Evolutionary conservation across 2,888 invertebrate genomes (phyloP).

Genomic region (Nudaria mundana): DNA sequence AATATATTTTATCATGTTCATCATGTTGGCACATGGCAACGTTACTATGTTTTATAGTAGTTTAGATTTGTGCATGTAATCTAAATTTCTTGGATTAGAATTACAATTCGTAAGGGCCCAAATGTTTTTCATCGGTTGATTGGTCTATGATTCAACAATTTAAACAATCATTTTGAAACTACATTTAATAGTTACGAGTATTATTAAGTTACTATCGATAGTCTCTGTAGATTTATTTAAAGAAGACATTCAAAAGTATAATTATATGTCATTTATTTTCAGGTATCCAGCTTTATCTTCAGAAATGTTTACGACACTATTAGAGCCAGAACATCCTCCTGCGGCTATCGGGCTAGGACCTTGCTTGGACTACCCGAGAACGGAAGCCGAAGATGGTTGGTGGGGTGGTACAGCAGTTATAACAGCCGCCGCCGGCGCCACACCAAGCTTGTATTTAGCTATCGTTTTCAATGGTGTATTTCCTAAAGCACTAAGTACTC

Average conservation of each 20-base stretch:
- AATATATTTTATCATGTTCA: too few species aligned
- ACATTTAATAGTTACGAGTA: too few species aligned
- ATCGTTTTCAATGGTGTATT: slow-evolving; percentile 92
- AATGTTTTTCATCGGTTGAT: too few species aligned
- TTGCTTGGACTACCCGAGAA: slow-evolving; percentile 75
- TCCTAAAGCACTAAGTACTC: slow-evolving; percentile 78
- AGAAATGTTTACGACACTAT: slow-evolving; percentile 90
- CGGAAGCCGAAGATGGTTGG: slow-evolving; percentile 84
- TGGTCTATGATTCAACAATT: too few species aligned
- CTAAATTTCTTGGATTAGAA: too few species aligned
- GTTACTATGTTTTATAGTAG: too few species aligned
- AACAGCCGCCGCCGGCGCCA: slow-evolving; percentile 89
- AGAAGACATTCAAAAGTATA: too few species aligned
- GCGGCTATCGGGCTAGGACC: slow-evolving; percentile 80
- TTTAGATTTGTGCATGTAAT: too few species aligned
- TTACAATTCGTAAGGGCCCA: too few species aligned
- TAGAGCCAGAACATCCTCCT: slow-evolving; percentile 85
- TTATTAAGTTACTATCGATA: too few species aligned
- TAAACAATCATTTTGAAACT: too few species aligned
- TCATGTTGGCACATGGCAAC: background rate
- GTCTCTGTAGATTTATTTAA: too few species aligned
- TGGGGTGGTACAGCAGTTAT: slow-evolving; percentile 95
- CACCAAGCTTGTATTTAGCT: slow-evolving; percentile 90
- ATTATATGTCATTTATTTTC: slow-evolving; percentile 15
- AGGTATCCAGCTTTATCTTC: slow-evolving; percentile 87